Percentiles rank a stretch among this genome's conserved stretches.
phyloP scores from a whole-genome alignment of 2,113 vertebrate species.

The Leucoraja erinaceus region DNA sequence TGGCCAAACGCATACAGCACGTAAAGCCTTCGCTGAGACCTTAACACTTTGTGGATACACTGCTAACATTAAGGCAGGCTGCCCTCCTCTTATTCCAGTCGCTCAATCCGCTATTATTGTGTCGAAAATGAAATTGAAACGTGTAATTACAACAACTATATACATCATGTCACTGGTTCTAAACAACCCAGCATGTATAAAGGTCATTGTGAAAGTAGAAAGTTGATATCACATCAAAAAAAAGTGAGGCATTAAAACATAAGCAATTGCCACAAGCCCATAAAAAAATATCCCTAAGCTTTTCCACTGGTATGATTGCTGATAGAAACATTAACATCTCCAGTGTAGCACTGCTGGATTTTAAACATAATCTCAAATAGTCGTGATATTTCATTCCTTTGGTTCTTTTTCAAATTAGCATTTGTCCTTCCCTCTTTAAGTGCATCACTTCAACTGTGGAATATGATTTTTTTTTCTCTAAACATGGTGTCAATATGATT shows the following conservation, averaged over 20 bases:
- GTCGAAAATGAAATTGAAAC: conserved; percentile 2
- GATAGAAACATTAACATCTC: not conserved
- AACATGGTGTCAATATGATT: conserved; percentile 30
- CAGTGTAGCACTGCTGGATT: not conserved
- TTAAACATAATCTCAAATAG: not conserved
- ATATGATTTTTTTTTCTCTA: not conserved
- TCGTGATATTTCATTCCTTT: not conserved
- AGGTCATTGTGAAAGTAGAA: conserved; percentile 5
- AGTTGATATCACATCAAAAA: conserved; percentile 9
- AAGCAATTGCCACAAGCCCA: not conserved
- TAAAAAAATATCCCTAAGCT: conserved; percentile 8
- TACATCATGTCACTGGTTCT: not conserved
- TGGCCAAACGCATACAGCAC: not conserved
- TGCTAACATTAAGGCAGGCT: not conserved
- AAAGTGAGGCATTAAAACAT: not conserved
- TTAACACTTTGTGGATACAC: conserved; percentile 13
- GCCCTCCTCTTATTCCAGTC: not conserved
- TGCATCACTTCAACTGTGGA: conserved; percentile 1
- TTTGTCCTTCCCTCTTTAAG: conserved; percentile 17
- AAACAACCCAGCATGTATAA: conserved; percentile 17
- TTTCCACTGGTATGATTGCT: not conserved
- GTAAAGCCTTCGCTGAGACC: not conserved
- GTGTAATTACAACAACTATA: not conserved
- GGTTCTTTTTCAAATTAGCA: not conserved
- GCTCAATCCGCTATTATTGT: not conserved